Evolutionary conservation across 2,888 invertebrate genomes (phyloP), one percentile per base, ranked within the genome.

Genomic region (Tenthredo scrophulariae): DNA sequence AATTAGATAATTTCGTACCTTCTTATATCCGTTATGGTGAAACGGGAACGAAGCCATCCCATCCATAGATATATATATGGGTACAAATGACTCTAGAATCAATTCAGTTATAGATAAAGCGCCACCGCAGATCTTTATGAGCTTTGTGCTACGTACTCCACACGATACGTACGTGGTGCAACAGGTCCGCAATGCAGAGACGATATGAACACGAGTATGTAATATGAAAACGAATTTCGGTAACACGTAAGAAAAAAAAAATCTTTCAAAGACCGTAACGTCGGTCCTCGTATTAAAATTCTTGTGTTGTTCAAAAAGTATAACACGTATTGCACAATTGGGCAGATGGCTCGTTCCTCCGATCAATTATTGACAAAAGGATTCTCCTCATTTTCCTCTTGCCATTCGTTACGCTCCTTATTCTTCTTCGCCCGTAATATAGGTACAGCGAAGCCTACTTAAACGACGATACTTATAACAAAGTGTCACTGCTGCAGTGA

Each of bases 401-500:
- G 29, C 54, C 29, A n/a, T 54, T 50, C 77, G 54, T 77, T 50
- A 50, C 54, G 77, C 54, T 77, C 77, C 77, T 77, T 50, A 54
- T 43, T 33, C 43, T 50, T 29, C 54, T 74, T 22, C 50, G 77
- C n/a, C 50, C 54, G 77, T 50, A 54, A 77, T 54, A 54, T 40
- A 37, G 37, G 37, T 37, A 77, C 40, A 74, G 40, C n/a, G 54
- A 33, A 54, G 77, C 54, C 50, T 80, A 80, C 62, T 80, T 80
- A 80, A 62, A 80, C 62, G 37, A 40, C 80, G 62, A 80, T 50
- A 40, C 80, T 62, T 40, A 18, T 54, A 77, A 46, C 77, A 54
- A 46, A 54, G 77, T 77, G 77, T 54, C 58, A 74, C 84, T 77
- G 50, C 77, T 29, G 54, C 54, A 67, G 67, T 83, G 62, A 80